Evolutionary conservation across 1,140 invertebrate species (phyloP).

Genomic region (Heterodera carotae): DNA sequence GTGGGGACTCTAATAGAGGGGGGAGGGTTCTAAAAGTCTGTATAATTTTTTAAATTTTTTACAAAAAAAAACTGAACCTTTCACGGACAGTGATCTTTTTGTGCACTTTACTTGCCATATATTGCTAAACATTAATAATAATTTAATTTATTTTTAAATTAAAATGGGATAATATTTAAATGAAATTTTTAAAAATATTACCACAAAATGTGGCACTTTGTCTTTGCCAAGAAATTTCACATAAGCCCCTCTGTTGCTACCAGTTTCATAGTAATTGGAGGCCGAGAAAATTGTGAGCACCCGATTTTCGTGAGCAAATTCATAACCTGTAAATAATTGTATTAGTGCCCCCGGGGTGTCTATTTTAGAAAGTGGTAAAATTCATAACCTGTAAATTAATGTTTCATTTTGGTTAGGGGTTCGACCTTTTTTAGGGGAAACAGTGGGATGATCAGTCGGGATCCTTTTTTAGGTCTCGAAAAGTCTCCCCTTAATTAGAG

Average conservation of each 20-base stretch:
- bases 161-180: no score
- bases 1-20: no score
- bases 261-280: slow-evolving; percentile 88
- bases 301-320: slow-evolving; percentile 80
- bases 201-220: slow-evolving; percentile 77
- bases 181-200: not conserved
- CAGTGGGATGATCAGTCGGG: no score
- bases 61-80: slow-evolving; percentile 23
- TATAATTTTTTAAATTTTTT: no score
- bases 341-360: no score
- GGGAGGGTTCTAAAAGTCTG: no score
- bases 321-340: slow-evolving; percentile 72
- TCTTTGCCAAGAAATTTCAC: slow-evolving; percentile 75
- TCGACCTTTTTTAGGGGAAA: no score
- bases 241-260: slow-evolving; percentile 87
- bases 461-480: no score
- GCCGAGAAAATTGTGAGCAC: slow-evolving; percentile 88
- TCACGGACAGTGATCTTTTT: slow-evolving; percentile 78
- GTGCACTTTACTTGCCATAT: slow-evolving; percentile 72
- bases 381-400: no score
- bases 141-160: not conserved
- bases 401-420: no score
- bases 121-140: slow-evolving; percentile 71
- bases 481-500: no score
- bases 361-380: no score